Evolutionary conservation across 2,888 invertebrate genomes (phyloP).

Genomic region (Nomada lathburiana): DNA sequence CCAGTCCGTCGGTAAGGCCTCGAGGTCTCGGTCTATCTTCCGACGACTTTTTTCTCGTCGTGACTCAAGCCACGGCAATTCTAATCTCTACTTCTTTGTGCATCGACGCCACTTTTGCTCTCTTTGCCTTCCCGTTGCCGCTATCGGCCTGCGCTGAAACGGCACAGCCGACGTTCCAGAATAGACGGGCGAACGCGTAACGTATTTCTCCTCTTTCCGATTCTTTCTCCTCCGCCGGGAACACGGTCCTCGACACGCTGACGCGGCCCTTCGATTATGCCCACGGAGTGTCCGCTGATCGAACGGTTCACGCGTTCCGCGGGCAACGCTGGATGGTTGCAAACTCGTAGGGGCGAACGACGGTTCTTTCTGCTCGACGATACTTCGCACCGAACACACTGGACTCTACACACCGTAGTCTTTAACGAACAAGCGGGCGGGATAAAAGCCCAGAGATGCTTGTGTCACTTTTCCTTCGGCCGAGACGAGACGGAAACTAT

Average conservation of each 20-base stretch:
- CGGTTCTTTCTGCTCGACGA: not conserved
- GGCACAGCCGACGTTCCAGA: slow-evolving; percentile 10
- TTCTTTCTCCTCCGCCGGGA: not conserved
- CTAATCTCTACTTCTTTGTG: slow-evolving; percentile 58
- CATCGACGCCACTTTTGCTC: slow-evolving; percentile 34
- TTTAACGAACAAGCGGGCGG: too few relatives aligned
- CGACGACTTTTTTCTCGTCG: slow-evolving; percentile 14
- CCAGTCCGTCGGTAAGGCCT: slow-evolving; percentile 38
- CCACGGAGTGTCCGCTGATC: too few relatives aligned
- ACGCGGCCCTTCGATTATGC: too few relatives aligned
- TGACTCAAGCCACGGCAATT: slow-evolving; percentile 45
- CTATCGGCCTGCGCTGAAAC: slow-evolving; percentile 22
- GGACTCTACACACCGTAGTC: not conserved
- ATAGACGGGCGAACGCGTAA: not conserved
- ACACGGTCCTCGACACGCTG: too few relatives aligned
- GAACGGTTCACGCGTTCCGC: too few relatives aligned
- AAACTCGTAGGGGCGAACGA: too few relatives aligned
- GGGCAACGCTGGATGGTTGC: too few relatives aligned
- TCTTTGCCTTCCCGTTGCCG: slow-evolving; percentile 25
- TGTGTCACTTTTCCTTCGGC: too few relatives aligned
- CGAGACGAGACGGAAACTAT: not conserved
- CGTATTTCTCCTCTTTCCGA: not conserved
- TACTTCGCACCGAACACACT: slow-evolving; percentile 13
- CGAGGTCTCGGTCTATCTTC: slow-evolving; percentile 46
- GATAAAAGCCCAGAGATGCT: too few relatives aligned